Base-by-base conservation (phyloP, 2,888 invertebrate species). In the Polymixis lichenea region DNA sequence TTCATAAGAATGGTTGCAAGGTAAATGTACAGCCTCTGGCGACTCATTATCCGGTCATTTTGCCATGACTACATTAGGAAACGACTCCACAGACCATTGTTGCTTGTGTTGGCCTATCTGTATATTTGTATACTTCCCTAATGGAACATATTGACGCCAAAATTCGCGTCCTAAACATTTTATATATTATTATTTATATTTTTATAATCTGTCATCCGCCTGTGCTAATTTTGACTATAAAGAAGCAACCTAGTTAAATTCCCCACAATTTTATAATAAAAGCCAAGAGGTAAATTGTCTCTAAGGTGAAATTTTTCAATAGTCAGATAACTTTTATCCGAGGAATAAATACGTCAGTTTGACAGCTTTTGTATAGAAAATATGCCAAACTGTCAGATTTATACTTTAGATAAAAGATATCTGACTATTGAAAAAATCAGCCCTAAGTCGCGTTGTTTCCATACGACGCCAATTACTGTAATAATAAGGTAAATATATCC, bases 1-100 rank as follows among this genome's bases (percentile, higher is more conserved):
- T 76, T 87, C 83, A 88, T 87, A 87, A 88, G 89, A 87, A 69
- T 75, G 62, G 66, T 78, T 74, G 64, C 77, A 79, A 67, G 58
- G 62, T 74, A 38, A 61, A 11, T 2, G 19, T 62, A 76, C 64
- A 64, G 56, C 38, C 64, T 65, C 55, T 43, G 64, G 32, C 64
- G 64, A 46, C 66, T 13, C 22, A 38, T 13, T 51, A n/a, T 56
- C 56, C 53, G 28, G 17, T 28, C 11, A 4, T 17, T 13, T 60
- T 13, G 38, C 49, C 38, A 65, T 38, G 38, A 43, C 67, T 32
- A 32, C 25, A 46, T 82, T 56, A 15, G 13, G 25, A 46, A 61
- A 25, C 19, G 22, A 13, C 1, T 55, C 4, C 15, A 19, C 17
- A 22, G n/a, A 32, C 19, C 6, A 15, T 28, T 25, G 25, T 38